Base-by-base conservation (phyloP, 1,140 invertebrate species). In the Chrysopa pallens region DNA sequence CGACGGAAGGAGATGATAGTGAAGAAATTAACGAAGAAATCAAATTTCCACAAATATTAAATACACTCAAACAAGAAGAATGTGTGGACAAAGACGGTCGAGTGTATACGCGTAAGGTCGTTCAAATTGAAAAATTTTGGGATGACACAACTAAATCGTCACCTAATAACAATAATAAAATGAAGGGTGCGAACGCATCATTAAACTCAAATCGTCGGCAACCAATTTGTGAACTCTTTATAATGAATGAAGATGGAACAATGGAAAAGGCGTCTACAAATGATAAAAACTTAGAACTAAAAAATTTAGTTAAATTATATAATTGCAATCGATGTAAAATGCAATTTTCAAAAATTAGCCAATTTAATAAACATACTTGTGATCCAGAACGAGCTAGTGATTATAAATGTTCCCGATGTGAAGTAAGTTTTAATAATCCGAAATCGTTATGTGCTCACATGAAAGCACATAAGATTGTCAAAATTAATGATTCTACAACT, bases 111-210 rank as follows among this genome's bases (percentile, higher is more conserved):
- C 53, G 66, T 47, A 70, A 70, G 50, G 59, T 71, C 5, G 67
- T 70, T 0, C 64, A 69, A 59, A 69, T 69, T 41, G 67, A 68
- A 43, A 64, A 61, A 51, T 68, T 70, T 49, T 70, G 67, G 68
- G 59, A 68, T 15, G 37, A 11, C 29, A 28, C 11, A 12, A 33
- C 31, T 4, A 33, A 33, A 33, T 4, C 8, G 31, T 2, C 6
- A 4, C n/a, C 31, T 2, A 33, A 12, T 31, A n/a, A n/a, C n/a
- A n/a, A n/a, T 23, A 23, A 23, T 23, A 23, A 23, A 23, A 2
- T 23, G 40, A 52, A 36, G 35, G 48, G 36, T 40, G 46, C 27
- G 36, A 45, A 1, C n/a, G n/a, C n/a, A n/a, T 23, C 5, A 23
- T 5, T 3, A 42, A 35, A n/a, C 6, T 13, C 9, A 36, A 40